phyloP scores from a whole-genome alignment of 2,113 vertebrate species.

The Elephas maximus region DNA sequence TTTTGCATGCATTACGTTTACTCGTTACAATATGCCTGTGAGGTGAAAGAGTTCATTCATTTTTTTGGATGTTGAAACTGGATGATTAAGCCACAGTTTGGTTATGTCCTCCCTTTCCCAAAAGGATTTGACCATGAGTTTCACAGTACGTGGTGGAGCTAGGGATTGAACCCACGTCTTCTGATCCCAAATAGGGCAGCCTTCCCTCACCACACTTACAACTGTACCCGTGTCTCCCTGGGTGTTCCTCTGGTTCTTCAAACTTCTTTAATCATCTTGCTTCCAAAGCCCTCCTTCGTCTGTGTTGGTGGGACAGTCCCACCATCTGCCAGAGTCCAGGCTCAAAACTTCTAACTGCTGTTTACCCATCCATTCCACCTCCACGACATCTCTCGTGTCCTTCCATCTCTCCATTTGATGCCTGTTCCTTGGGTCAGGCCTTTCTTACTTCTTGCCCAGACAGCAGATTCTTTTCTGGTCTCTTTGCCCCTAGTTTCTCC shows the following conservation, averaged over 20 bases:
- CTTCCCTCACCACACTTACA: not conserved
- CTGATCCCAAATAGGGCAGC: not conserved
- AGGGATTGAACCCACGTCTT: not conserved
- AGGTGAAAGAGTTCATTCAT: not conserved
- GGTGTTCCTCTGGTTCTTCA: not conserved
- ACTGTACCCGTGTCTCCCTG: not conserved
- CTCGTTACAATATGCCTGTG: not conserved
- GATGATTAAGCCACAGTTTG: not conserved
- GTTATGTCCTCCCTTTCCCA: not conserved
- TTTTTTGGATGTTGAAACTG: not conserved
- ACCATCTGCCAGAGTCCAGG: not conserved
- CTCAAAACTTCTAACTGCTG: no score
- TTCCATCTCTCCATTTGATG: not conserved
- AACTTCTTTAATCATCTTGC: not conserved
- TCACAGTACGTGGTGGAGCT: not conserved
- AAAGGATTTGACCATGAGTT: not conserved
- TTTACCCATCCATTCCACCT: not conserved
- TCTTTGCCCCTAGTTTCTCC: not conserved
- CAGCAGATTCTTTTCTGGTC: not conserved
- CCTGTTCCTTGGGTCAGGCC: not conserved
- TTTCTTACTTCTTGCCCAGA: not conserved
- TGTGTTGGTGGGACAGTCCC: not conserved
- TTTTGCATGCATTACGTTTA: not conserved
- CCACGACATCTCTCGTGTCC: not conserved
- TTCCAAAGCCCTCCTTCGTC: not conserved